A percentile compares a stretch with the other conserved stretches of the same genome.
phyloP scores from a whole-genome alignment of 1,140 invertebrate species.

The Brachionus asplanchnoidis region DNA sequence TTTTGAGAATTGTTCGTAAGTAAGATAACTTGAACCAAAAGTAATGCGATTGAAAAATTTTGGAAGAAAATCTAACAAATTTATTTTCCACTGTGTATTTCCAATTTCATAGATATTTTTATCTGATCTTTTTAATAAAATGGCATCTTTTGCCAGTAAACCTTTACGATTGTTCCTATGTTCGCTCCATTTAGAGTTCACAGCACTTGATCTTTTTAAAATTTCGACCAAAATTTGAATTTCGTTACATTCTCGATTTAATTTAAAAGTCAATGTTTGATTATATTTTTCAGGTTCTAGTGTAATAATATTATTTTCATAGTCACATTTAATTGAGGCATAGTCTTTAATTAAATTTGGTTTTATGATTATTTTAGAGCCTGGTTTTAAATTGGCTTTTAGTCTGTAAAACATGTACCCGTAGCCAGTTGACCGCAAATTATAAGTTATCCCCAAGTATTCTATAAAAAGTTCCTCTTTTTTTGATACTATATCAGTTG shows the following conservation, averaged over 20 bases:
- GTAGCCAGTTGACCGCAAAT: background rate
- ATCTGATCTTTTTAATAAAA: slow-evolving; percentile 4
- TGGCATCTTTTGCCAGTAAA: background rate
- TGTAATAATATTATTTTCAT: background rate
- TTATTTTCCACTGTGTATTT: slow-evolving; percentile 1
- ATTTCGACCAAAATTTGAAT: slow-evolving; percentile 33
- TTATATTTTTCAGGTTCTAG: background rate
- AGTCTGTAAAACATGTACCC: slow-evolving; percentile 8
- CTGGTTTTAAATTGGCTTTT: background rate
- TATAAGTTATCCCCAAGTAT: background rate
- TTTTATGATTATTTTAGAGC: background rate
- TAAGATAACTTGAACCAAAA: background rate
- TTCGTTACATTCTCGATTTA: background rate
- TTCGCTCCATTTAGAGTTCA: background rate
- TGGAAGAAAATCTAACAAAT: slow-evolving; percentile 4
- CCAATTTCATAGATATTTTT: background rate
- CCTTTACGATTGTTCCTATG: background rate
- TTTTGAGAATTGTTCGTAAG: background rate
- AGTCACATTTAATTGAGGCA: background rate
- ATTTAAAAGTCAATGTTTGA: background rate
- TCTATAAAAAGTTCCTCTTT: background rate
- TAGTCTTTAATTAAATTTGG: background rate
- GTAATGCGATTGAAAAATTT: slow-evolving; percentile 18
- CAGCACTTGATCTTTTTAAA: background rate
- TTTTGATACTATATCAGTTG: background rate